Evolutionary conservation across 2,888 invertebrate genomes (phyloP), one percentile per base, ranked within the genome.

Genomic region (Kuschelorhynchus macadamiae): DNA sequence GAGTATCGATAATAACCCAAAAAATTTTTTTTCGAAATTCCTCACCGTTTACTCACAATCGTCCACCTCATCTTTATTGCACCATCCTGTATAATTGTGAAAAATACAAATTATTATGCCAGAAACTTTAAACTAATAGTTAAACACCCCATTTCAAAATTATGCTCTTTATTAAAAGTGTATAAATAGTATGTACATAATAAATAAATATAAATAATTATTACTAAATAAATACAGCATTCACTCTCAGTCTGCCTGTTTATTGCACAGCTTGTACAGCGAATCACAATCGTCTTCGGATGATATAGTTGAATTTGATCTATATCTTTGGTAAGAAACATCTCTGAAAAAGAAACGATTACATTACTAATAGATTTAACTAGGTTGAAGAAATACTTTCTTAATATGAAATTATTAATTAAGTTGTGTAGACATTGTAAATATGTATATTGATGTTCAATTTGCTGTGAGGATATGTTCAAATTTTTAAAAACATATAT

Each of bases 281-380:
- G 39, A 7, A 18, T 61, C 18, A 49, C 71, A 71, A 4, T 64
- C 67, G 14, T 71, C 56, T 50, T 60, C 36, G 3, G 67, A 55
- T 11, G 30, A 39, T 14, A 67, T 42, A 1, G 53, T 50, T 8
- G 14, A 11, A 16, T 64, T 59, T 16, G 71, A 56, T 30, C 46
- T 59, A 32, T 60, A 67, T 30, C 44, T 46, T 39, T 52, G 46
- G 50, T 71, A 71, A 4, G 62, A 53, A 11, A 25, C 42, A 46
- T 71, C 71, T 17, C 71, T 71, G 32, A 46, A 66, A 61, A 20
- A 50, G 3, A 14, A 33, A 36, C 1, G 20, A 18, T 18, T 3
- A 2, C 2, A 17, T 1, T 25, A 12, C 8, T 1, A 16, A 25
- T 25, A 25, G 25, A 5, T 25, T 25, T 25, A 25, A 47, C 12